phyloP scores from a whole-genome alignment of 2,113 vertebrate species.

The Psittacula cyanocephala region DNA sequence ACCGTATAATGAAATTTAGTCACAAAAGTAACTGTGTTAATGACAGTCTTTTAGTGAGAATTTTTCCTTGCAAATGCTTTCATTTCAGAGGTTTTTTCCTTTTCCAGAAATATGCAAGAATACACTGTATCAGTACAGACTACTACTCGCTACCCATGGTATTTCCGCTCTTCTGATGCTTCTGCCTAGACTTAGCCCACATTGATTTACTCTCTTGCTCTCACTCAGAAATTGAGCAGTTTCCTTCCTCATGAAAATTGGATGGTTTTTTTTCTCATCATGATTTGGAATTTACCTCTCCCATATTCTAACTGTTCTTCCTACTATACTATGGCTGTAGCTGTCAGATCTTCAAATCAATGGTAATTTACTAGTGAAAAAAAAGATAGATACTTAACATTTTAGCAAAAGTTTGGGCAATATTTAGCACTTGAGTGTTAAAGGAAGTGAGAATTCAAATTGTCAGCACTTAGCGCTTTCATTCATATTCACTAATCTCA shows the following conservation, averaged over 20 bases:
- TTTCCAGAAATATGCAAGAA: background rate
- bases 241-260: constrained; percentile 14
- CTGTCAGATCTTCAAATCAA: constrained; percentile 61
- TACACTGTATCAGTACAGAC: background rate
- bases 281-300: constrained; percentile 26
- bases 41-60: background rate
- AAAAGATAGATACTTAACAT: constrained; percentile 67
- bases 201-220: background rate
- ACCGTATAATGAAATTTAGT: background rate
- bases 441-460: constrained; percentile 73
- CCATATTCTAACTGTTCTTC: background rate
- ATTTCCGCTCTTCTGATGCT: background rate
- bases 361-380: constrained; percentile 59
- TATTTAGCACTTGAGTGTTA: constrained; percentile 74
- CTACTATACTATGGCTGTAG: constrained; percentile 36
- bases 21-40: background rate
- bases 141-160: background rate
- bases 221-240: background rate
- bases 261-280: background rate
- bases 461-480: constrained; percentile 74
- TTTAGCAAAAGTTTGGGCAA: constrained; percentile 73
- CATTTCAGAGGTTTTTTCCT: background rate
- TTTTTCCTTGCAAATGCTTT: background rate
- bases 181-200: background rate
- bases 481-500: constrained; percentile 72